Evolutionary conservation across 2,113 vertebrate species (phyloP).

Genomic region (Triplophysa siluroides): DNA sequence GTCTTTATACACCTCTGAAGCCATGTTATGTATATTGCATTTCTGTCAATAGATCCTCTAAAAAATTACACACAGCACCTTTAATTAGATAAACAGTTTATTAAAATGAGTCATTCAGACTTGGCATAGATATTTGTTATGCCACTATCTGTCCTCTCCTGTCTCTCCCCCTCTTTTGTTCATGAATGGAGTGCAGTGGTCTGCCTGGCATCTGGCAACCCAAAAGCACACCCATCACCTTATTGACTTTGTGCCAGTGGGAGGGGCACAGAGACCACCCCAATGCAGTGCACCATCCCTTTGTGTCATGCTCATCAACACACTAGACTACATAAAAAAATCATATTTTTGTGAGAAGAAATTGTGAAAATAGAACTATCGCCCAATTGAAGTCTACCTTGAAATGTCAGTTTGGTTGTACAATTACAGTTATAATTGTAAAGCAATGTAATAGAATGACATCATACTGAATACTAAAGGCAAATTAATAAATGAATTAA

Average conservation of each 20-base stretch:
- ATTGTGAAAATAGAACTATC: too few species aligned
- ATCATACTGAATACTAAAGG: not conserved
- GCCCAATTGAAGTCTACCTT: too few species aligned
- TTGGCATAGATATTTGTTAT: too few species aligned
- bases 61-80: too few species aligned
- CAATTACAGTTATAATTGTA: too few species aligned
- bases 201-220: conserved; percentile 7
- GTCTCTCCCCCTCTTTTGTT: not conserved
- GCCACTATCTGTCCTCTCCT: not conserved
- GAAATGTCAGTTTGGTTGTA: too few species aligned
- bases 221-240: conserved; percentile 21
- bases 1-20: too few species aligned
- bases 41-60: too few species aligned
- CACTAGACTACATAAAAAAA: not conserved
- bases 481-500: not conserved
- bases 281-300: not conserved
- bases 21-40: too few species aligned
- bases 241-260: conserved; percentile 27
- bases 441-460: not conserved
- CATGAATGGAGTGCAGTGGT: conserved; percentile 22
- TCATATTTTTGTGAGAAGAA: too few species aligned
- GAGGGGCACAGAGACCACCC: conserved; percentile 45
- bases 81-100: too few species aligned
- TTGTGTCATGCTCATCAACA: not conserved
- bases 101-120: too few species aligned